phyloP scores from a whole-genome alignment of 1,140 invertebrate species.

The Phymorhynchus buccinoides region DNA sequence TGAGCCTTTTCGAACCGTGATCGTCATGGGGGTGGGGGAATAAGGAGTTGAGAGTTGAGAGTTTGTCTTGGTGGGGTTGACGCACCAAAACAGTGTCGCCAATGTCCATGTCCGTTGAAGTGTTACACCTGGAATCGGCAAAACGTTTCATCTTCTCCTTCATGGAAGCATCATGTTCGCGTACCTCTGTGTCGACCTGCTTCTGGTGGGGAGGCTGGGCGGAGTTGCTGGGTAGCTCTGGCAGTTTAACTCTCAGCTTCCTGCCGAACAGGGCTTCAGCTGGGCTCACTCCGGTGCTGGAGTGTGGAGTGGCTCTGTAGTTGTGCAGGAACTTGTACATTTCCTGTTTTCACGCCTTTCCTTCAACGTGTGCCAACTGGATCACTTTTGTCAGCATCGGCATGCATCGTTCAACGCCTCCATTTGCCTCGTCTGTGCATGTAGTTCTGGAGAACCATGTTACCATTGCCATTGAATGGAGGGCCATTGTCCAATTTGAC shows the following conservation, averaged over 20 bases:
- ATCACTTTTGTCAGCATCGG: not conserved
- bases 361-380: not conserved
- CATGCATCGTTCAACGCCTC: slow-evolving; percentile 29
- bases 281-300: slow-evolving; percentile 31
- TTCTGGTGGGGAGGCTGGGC: not conserved
- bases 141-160: slow-evolving; percentile 42
- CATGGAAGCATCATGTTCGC: slow-evolving; percentile 18
- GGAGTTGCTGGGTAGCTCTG: slow-evolving; percentile 23
- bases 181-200: not conserved
- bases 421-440: slow-evolving; percentile 27
- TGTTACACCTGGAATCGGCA: slow-evolving; percentile 35
- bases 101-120: not conserved
- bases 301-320: slow-evolving; percentile 44
- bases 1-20: not conserved
- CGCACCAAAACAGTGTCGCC: slow-evolving; percentile 34
- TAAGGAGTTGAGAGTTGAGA: not conserved
- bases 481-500: slow-evolving; percentile 49
- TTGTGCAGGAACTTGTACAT: slow-evolving; percentile 36
- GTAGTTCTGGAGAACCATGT: slow-evolving; percentile 44
- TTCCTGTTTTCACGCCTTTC: not conserved
- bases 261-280: slow-evolving; percentile 36
- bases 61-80: slow-evolving; percentile 23
- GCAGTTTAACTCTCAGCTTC: slow-evolving; percentile 39
- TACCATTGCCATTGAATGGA: slow-evolving; percentile 46
- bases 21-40: not conserved